Percentiles rank a stretch among this genome's conserved stretches.
These are phyloP conservation scores for Lucilia sericata DNA, from an alignment of 1,140 invertebrate genomes.

Conservation along the genomic window DNA sequence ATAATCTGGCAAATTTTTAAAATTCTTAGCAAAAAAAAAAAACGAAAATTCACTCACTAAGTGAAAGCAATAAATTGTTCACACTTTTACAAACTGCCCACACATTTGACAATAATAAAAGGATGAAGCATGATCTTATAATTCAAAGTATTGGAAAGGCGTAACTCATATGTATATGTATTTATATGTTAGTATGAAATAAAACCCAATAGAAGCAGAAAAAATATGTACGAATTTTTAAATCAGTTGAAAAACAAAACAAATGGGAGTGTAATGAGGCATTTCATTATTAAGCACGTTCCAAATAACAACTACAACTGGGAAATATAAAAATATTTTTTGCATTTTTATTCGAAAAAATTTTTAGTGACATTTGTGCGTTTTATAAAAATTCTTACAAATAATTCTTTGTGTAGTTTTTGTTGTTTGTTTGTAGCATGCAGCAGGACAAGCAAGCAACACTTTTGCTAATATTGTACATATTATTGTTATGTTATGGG, in stretches of 20 bases:
- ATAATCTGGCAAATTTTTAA: background rate
- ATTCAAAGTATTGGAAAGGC: conserved; percentile 13
- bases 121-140: conserved; percentile 2
- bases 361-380: conserved; percentile 2
- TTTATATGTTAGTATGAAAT: background rate
- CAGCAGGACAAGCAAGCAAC: background rate
- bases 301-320: background rate
- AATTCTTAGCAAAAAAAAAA: background rate
- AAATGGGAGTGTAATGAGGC: background rate
- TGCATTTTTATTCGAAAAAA: background rate
- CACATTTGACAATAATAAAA: background rate
- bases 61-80: background rate
- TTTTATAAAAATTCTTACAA: background rate
- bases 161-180: background rate
- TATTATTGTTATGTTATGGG: background rate
- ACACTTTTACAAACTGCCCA: conserved; percentile 11
- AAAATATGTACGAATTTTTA: background rate
- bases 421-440: background rate
- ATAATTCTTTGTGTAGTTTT: background rate
- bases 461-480: conserved; percentile 16
- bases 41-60: background rate
- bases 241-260: background rate
- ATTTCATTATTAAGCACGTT: background rate
- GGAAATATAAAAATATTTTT: background rate
- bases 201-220: too few species aligned